A percentile compares a stretch with the other conserved stretches of the same genome.
phyloP scores from a whole-genome alignment of 2,797 vertebrate genomes.

The Channallabes apus region DNA sequence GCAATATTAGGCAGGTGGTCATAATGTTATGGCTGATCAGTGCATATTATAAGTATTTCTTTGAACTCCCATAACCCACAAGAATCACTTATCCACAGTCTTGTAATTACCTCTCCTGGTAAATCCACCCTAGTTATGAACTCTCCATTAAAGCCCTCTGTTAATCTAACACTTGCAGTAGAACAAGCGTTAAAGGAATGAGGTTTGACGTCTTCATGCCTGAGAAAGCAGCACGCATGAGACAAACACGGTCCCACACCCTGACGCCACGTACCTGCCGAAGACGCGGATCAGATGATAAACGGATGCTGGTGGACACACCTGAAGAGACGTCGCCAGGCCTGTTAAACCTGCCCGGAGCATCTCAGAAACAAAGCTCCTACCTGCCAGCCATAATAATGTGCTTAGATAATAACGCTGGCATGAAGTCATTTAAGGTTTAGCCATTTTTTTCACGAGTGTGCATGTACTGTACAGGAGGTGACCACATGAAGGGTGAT shows the following conservation, averaged over 20 bases:
- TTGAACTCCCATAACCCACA: background rate
- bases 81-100: background rate
- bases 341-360: slow-evolving; percentile 60
- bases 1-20: too few relatives aligned
- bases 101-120: background rate
- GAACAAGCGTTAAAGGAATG: slow-evolving; percentile 12
- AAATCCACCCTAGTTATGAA: background rate
- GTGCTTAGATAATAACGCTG: background rate
- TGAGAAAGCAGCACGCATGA: slow-evolving; percentile 6
- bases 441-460: too few relatives aligned
- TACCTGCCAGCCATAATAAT: background rate
- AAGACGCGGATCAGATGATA: background rate
- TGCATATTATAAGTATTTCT: too few relatives aligned
- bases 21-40: too few relatives aligned
- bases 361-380: slow-evolving; percentile 24
- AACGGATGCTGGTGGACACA: slow-evolving; percentile 29
- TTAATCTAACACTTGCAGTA: background rate
- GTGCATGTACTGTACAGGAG: background rate
- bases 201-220: background rate
- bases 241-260: slow-evolving; percentile 11
- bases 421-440: too few relatives aligned
- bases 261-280: background rate
- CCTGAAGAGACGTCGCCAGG: slow-evolving; percentile 37
- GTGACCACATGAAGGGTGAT: background rate
- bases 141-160: background rate